These are phyloP conservation scores for Heliangelus exortis DNA, from an alignment of 2,797 vertebrate species.

Conservation along the genomic window DNA sequence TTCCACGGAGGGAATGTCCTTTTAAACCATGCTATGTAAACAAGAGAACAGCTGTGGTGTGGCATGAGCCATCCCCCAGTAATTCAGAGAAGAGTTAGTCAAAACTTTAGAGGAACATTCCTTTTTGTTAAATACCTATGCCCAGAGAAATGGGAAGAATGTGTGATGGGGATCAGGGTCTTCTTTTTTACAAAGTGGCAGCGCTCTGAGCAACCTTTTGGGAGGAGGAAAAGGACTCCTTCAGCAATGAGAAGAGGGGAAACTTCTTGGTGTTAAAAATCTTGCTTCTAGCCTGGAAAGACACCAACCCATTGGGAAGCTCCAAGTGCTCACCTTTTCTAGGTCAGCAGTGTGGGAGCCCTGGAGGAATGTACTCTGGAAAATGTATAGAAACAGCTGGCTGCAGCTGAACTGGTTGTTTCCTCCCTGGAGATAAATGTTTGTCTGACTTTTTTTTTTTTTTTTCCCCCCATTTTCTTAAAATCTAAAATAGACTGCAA, in stretches of 20 bases:
- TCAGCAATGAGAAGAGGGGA: not conserved
- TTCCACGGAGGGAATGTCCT: conserved; percentile 41
- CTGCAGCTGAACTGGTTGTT: conserved; percentile 58
- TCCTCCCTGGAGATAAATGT: conserved; percentile 40
- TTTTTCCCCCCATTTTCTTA: rapidly evolving
- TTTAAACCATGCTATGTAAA: conserved; percentile 74
- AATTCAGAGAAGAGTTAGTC: conserved; percentile 41
- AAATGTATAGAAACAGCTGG: conserved; percentile 52
- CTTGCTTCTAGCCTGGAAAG: not conserved
- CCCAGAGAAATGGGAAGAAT: conserved; percentile 38
- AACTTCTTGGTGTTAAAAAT: not conserved
- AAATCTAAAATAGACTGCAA: conserved; percentile 14
- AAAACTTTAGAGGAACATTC: conserved; percentile 65
- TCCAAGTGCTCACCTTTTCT: conserved; percentile 34
- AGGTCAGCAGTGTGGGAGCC: conserved; percentile 27
- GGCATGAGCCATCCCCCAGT: not conserved
- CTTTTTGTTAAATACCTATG: conserved; percentile 44
- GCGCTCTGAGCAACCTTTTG: not conserved
- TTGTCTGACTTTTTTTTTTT: not conserved
- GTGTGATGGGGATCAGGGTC: not conserved
- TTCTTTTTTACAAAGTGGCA: not conserved
- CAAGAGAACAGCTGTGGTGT: conserved; percentile 75
- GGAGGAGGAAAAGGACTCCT: not conserved
- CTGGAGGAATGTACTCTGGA: conserved; percentile 42
- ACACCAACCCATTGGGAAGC: not conserved